Percentiles rank a stretch among this genome's conserved stretches.
Conservation (phyloP, 2,113 vertebrate genomes). For the Dicrurus megarhynchus region DNA sequence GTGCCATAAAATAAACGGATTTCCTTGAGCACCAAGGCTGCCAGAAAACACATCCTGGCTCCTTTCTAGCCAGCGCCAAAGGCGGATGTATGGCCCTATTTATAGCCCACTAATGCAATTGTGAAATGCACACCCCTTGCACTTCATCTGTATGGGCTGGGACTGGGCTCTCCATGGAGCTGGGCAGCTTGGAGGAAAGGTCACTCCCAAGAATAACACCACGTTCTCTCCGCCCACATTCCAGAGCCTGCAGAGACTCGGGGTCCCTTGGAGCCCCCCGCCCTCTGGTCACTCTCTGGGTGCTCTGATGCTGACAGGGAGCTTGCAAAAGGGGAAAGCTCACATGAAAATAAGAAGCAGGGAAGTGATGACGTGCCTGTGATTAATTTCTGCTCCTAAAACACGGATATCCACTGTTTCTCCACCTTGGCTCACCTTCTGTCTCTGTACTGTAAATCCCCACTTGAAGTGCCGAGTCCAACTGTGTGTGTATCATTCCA, state of each 20-base stretch:
- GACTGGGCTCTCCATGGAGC: not conserved
- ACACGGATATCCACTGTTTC: not conserved
- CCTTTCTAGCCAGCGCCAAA: not conserved
- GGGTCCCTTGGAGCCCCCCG: not conserved
- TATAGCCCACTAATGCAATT: not conserved
- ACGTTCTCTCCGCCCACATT: accelerated
- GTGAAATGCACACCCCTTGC: not conserved
- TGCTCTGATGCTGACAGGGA: accelerated
- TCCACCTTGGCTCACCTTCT: not conserved
- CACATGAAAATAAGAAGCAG: not conserved
- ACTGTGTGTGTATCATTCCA: accelerated
- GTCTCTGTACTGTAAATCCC: not conserved
- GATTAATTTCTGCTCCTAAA: not conserved
- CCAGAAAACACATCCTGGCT: constrained; percentile 13
- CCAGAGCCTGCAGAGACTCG: not conserved
- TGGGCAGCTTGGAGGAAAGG: not conserved
- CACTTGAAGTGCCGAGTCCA: accelerated
- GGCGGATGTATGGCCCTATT: not conserved
- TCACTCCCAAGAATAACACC: not conserved
- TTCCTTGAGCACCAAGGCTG: not conserved
- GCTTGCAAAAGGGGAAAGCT: not conserved
- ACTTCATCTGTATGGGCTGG: not conserved
- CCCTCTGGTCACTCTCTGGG: not conserved
- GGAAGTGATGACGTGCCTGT: not conserved
- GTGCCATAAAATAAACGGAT: not conserved